These are phyloP conservation scores for Trogon surrucura DNA, from an alignment of 2,113 vertebrate genomes.

Conservation along the genomic window DNA sequence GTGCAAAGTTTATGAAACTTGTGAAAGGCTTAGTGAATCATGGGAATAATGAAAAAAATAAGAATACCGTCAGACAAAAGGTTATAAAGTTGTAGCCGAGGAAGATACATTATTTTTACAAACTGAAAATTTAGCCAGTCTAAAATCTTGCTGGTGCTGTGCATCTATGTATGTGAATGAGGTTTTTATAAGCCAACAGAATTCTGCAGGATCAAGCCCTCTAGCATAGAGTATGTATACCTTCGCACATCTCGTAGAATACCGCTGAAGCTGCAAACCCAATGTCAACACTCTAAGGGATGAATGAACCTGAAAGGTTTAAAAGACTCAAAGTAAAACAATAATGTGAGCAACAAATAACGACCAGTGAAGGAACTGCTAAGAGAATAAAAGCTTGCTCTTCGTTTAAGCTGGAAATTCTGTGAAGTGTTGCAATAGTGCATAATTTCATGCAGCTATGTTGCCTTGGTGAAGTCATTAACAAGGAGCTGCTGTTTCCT, in stretches of 20 bases:
- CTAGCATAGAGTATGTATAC: not conserved
- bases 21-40: not conserved
- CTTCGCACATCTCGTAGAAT: not conserved
- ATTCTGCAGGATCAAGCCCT: not conserved
- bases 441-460: not conserved
- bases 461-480: not conserved
- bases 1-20: not conserved
- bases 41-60: not conserved
- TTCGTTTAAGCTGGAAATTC: not conserved
- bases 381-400: not conserved
- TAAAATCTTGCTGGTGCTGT: not conserved
- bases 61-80: not conserved
- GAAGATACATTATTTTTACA: not conserved
- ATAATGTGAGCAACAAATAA: not conserved
- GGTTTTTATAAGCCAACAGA: not conserved
- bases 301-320: not conserved
- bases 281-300: not conserved
- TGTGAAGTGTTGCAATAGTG: not conserved
- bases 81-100: not conserved
- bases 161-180: not conserved
- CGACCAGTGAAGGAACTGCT: not conserved
- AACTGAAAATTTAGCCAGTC: not conserved
- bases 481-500: not conserved
- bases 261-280: not conserved
- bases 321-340: not conserved